phyloP scores from a whole-genome alignment of 2,888 invertebrate genomes.

The Cataglyphis altisquamis region DNA sequence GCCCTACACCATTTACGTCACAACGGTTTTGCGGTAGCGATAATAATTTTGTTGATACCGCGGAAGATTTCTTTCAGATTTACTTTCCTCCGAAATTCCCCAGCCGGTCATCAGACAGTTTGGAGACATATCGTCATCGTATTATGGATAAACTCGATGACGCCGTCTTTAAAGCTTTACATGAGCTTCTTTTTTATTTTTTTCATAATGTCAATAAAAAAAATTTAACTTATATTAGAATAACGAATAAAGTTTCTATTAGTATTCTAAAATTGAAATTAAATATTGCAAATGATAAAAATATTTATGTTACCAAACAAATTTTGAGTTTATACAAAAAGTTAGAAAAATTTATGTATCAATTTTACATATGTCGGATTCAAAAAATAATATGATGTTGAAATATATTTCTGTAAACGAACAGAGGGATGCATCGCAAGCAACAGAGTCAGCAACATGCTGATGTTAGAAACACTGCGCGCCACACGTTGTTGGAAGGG shows the following conservation, averaged over 20 bases:
- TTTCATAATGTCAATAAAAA: neutral
- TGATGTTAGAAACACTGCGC: constrained; percentile 32
- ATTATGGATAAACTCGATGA: constrained; percentile 15
- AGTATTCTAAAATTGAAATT: neutral
- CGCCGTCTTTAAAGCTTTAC: neutral
- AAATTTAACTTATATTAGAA: neutral
- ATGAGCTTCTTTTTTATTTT: neutral
- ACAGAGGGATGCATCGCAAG: constrained; percentile 1
- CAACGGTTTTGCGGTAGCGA: constrained; percentile 65
- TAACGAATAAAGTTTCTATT: neutral
- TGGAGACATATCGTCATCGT: constrained; percentile 31
- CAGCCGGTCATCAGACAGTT: constrained; percentile 50
- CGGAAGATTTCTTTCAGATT: constrained; percentile 24
- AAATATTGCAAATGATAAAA: neutral
- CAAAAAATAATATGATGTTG: neutral
- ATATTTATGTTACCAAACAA: neutral
- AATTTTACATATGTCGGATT: constrained; percentile 3
- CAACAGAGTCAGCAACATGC: constrained; percentile 41
- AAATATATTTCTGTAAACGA: constrained; percentile 7
- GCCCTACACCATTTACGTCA: constrained; percentile 43
- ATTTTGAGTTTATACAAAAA: neutral
- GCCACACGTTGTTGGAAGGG: constrained; percentile 66
- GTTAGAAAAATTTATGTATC: neutral
- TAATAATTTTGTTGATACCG: constrained; percentile 57
- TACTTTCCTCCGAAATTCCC: constrained; percentile 38